Evolutionary conservation across 2,113 vertebrate genomes (phyloP).

Genomic region (Nyctibius bracteatus): DNA sequence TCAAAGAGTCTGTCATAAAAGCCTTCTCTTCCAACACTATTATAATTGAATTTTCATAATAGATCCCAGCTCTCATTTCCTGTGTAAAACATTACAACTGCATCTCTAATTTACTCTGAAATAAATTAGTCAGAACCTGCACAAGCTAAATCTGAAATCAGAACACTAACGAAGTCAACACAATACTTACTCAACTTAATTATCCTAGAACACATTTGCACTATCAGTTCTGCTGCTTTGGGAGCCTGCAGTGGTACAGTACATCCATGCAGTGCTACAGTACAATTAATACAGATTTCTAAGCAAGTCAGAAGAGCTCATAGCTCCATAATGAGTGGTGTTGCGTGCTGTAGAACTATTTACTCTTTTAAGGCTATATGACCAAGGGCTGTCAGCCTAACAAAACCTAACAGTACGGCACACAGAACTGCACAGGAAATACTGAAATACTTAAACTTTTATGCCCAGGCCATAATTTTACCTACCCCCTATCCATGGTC

Average conservation of each 20-base stretch:
- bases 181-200: not conserved
- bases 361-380: not conserved
- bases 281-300: not conserved
- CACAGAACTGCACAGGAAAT: not conserved
- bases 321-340: not conserved
- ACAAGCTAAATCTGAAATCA: not conserved
- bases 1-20: not conserved
- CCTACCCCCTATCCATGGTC: fast-evolving
- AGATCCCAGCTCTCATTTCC: not conserved
- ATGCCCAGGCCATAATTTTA: not conserved
- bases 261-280: not conserved
- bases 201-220: not conserved
- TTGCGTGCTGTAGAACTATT: not conserved
- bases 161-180: not conserved
- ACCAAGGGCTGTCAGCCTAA: not conserved
- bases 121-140: not conserved
- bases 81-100: not conserved
- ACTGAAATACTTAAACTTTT: not conserved
- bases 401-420: not conserved
- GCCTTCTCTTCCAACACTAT: not conserved
- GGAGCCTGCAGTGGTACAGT: not conserved
- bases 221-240: not conserved
- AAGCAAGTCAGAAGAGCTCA: not conserved
- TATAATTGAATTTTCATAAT: not conserved
- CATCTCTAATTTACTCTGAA: not conserved